Evolutionary conservation across 1,140 invertebrate species (phyloP).

Genomic region (Mercenaria mercenaria): DNA sequence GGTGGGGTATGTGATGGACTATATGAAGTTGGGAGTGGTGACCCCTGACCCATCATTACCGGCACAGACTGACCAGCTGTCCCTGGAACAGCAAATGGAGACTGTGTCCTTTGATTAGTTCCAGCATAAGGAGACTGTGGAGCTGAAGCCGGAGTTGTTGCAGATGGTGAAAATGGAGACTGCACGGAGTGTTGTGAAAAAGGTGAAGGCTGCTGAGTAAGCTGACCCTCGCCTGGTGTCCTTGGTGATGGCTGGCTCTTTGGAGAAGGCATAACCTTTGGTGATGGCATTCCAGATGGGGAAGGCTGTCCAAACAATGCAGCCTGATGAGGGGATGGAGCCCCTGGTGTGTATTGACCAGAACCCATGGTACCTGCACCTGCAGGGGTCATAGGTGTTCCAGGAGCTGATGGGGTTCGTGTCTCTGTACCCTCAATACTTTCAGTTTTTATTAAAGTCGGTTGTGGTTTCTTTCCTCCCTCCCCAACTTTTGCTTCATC

Average conservation of each 20-base stretch:
- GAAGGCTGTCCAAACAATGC: slow-evolving; percentile 63
- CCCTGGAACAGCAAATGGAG: slow-evolving; percentile 71
- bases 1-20: slow-evolving; percentile 70
- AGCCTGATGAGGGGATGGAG: slow-evolving; percentile 61
- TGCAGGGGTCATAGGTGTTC: slow-evolving; percentile 68
- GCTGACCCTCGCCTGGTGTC: slow-evolving; percentile 79
- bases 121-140: slow-evolving; percentile 74
- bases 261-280: slow-evolving; percentile 79
- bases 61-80: slow-evolving; percentile 53
- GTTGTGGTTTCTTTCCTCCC: slow-evolving; percentile 40
- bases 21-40: slow-evolving; percentile 61
- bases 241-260: slow-evolving; percentile 80
- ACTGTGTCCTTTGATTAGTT: slow-evolving; percentile 66
- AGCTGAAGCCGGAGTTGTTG: slow-evolving; percentile 72
- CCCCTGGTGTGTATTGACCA: slow-evolving; percentile 57
- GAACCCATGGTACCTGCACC: slow-evolving; percentile 17
- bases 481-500: slow-evolving; percentile 32
- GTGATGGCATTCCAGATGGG: slow-evolving; percentile 72
- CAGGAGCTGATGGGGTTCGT: slow-evolving; percentile 60
- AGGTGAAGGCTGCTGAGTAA: slow-evolving; percentile 75
- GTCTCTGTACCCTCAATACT: slow-evolving; percentile 56
- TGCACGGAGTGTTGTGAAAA: slow-evolving; percentile 74
- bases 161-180: slow-evolving; percentile 83
- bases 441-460: slow-evolving; percentile 22
- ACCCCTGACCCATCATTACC: slow-evolving; percentile 51